Conservation (phyloP, 1,140 invertebrate species). For the Brachionus rubens region DNA sequence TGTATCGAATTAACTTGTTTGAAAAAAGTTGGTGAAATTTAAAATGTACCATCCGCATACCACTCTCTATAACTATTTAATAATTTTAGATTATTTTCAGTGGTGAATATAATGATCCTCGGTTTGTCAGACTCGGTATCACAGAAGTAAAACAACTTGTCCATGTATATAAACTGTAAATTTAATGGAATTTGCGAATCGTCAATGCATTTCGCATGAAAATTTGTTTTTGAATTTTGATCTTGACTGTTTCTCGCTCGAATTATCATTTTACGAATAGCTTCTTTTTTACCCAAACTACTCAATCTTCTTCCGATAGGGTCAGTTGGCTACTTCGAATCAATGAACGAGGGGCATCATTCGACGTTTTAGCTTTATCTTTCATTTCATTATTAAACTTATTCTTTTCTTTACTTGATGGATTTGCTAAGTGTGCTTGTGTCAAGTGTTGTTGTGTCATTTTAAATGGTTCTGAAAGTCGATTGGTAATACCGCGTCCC, state of each 20-base stretch:
- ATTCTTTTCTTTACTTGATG: neutral
- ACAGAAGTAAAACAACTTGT: neutral
- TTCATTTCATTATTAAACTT: neutral
- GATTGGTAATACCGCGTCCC: neutral
- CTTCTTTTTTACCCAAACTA: neutral
- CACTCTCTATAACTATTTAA: neutral
- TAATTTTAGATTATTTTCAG: slow-evolving; percentile 7
- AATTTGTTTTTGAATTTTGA: neutral
- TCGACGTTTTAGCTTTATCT: neutral
- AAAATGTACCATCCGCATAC: neutral
- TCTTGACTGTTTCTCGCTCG: neutral
- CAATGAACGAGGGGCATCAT: neutral
- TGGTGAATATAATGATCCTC: neutral
- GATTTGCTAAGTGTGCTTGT: neutral
- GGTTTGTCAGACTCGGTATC: neutral
- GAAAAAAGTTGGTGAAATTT: neutral
- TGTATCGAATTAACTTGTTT: neutral
- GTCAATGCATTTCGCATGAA: neutral
- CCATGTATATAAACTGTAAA: neutral
- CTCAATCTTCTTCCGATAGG: neutral
- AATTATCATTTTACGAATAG: slow-evolving; percentile 5
- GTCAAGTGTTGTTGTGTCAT: neutral
- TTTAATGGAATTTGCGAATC: neutral
- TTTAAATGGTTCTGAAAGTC: neutral
- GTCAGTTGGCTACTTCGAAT: neutral